Conservation (phyloP, 1,140 invertebrate genomes). For the Amphibalanus amphitrite region DNA sequence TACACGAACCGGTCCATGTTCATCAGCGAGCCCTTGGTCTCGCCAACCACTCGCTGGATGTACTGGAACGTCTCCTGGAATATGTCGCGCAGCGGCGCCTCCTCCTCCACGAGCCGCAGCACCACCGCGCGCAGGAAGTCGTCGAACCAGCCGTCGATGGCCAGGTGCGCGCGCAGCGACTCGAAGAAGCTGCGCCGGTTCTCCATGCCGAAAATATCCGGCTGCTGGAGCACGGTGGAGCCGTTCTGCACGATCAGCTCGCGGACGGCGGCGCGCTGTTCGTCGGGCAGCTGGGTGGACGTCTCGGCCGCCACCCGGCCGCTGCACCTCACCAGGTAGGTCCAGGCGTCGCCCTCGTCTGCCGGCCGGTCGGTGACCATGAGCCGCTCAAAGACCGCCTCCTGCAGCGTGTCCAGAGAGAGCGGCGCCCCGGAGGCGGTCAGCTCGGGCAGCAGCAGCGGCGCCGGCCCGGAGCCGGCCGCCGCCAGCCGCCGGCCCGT, state of each 20-base stretch:
- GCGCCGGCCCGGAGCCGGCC: no score
- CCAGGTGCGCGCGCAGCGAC: background rate
- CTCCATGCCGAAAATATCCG: background rate
- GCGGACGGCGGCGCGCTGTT: background rate
- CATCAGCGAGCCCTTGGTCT: conserved; percentile 1
- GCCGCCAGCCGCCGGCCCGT: background rate
- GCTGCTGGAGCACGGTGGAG: background rate
- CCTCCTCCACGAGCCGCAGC: background rate
- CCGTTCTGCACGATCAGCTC: background rate
- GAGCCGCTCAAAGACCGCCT: conserved; percentile 1
- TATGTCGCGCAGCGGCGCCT: background rate
- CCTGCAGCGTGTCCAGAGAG: background rate
- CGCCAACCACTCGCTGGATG: background rate
- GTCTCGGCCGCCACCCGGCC: background rate
- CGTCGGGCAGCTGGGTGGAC: background rate
- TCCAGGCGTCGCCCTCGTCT: background rate
- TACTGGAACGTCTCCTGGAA: background rate
- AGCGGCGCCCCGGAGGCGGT: background rate
- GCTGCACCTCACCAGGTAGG: background rate
- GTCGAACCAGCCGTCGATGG: conserved; percentile 3
- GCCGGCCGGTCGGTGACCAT: background rate
- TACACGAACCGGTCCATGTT: conserved; percentile 1
- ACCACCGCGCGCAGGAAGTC: background rate
- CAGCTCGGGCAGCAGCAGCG: background rate
- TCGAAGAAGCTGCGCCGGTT: background rate